A percentile compares a stretch with the other conserved stretches of the same genome.
Evolutionary conservation across 2,888 invertebrate species (phyloP).

Genomic region (Melipona beecheii): DNA sequence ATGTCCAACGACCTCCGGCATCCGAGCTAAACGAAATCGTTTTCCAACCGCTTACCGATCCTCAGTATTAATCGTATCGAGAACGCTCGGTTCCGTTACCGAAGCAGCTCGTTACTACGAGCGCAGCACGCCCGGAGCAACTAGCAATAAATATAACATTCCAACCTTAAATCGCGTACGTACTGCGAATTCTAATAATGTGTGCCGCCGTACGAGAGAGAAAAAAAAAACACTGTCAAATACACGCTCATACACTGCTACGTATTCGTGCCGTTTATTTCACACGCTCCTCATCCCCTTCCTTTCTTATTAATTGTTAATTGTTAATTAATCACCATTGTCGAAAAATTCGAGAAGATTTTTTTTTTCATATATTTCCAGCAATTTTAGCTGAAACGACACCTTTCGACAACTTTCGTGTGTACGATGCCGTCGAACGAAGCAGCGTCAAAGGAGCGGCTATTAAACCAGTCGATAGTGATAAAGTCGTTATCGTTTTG

Average conservation of each 20-base stretch:
- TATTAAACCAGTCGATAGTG: constrained; percentile 46
- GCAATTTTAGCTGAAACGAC: neutral
- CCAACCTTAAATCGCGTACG: constrained; percentile 79
- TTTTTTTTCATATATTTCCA: no score
- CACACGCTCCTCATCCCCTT: neutral
- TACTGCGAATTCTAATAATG: constrained; percentile 80
- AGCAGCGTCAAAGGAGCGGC: constrained; percentile 13
- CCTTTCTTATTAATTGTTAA: neutral
- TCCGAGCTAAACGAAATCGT: constrained; percentile 31
- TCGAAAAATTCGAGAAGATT: no score
- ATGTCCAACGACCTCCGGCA: constrained; percentile 44
- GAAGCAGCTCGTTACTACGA: constrained; percentile 65
- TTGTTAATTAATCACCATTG: no score
- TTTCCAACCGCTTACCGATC: constrained; percentile 14
- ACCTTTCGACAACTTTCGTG: no score
- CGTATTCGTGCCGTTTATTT: constrained; percentile 50
- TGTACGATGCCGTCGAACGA: neutral
- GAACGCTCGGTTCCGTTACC: constrained; percentile 30
- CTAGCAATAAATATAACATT: constrained; percentile 82
- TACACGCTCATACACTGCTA: constrained; percentile 84
- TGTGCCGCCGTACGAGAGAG: constrained; percentile 79
- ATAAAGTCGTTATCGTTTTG: constrained; percentile 53
- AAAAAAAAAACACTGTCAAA: constrained; percentile 81
- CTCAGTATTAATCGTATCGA: constrained; percentile 4
- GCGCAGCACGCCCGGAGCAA: constrained; percentile 78